Percentiles rank a stretch among this genome's conserved stretches.
Conservation (phyloP, 2,113 vertebrate species). For the Reinhardtius hippoglossoides region DNA sequence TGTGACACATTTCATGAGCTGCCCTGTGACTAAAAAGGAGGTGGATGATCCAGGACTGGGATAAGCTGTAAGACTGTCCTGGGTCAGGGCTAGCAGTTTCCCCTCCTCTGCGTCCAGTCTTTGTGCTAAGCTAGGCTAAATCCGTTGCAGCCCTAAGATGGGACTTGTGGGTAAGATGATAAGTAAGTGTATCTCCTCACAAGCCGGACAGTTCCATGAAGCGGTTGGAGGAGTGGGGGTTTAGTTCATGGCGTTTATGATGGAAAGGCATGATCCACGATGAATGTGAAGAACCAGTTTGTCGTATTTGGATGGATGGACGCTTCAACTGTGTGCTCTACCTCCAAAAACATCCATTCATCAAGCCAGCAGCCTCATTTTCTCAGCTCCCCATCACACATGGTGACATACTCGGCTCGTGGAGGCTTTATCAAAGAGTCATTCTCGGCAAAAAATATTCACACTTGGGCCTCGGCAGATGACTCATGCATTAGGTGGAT, state of each 20-base stretch:
- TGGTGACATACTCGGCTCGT: neutral
- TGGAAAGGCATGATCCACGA: neutral
- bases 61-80: neutral
- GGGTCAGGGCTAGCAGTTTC: neutral
- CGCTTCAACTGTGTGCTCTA: neutral
- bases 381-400: neutral
- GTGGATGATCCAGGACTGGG: neutral
- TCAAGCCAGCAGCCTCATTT: slow-evolving; percentile 1
- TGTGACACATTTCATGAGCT: neutral
- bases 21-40: neutral
- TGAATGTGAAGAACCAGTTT: neutral
- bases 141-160: neutral
- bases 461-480: slow-evolving; percentile 34
- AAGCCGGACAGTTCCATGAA: neutral
- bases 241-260: neutral
- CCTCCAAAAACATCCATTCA: slow-evolving; percentile 6
- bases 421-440: slow-evolving; percentile 3
- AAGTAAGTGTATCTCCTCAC: neutral
- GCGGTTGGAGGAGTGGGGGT: neutral
- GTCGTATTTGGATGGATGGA: neutral
- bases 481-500: slow-evolving; percentile 28
- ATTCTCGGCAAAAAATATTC: slow-evolving; percentile 12
- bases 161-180: neutral
- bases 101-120: neutral
- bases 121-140: slow-evolving; percentile 1